Evolutionary conservation across 2,113 vertebrate species (phyloP).

Genomic region (Rhipidura dahli): DNA sequence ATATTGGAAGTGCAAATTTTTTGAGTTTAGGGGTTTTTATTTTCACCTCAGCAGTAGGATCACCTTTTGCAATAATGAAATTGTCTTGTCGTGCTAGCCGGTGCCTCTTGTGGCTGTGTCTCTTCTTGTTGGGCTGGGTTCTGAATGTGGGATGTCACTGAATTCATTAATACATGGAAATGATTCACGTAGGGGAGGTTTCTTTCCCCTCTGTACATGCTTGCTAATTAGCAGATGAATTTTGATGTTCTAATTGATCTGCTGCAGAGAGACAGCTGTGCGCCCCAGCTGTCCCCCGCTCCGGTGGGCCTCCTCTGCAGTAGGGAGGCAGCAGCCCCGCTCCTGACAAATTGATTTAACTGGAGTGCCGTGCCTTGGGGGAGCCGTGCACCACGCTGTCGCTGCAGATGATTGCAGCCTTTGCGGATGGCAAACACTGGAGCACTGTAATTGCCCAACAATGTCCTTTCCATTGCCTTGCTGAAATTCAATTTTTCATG

Average conservation of each 20-base stretch:
- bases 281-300: conserved; percentile 60
- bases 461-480: conserved; percentile 6
- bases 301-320: conserved; percentile 11
- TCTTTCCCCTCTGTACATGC: conserved; percentile 19
- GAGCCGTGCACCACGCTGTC: conserved; percentile 21
- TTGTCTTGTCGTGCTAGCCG: fast-evolving
- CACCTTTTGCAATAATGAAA: not conserved
- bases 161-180: conserved; percentile 36
- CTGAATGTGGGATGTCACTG: not conserved
- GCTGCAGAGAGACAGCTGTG: conserved; percentile 66
- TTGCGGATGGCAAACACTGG: not conserved
- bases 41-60: not conserved
- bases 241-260: conserved; percentile 69
- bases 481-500: conserved; percentile 42
- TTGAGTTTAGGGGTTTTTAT: not conserved
- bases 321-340: not conserved
- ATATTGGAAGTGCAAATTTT: not conserved
- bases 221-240: conserved; percentile 72
- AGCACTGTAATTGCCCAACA: conserved; percentile 39
- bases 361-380: conserved; percentile 48
- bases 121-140: not conserved
- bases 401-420: conserved; percentile 42
- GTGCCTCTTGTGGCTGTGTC: not conserved
- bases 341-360: conserved; percentile 70
- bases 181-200: conserved; percentile 36